phyloP scores from a whole-genome alignment of 2,113 vertebrate species.

The Donacobius atricapilla region DNA sequence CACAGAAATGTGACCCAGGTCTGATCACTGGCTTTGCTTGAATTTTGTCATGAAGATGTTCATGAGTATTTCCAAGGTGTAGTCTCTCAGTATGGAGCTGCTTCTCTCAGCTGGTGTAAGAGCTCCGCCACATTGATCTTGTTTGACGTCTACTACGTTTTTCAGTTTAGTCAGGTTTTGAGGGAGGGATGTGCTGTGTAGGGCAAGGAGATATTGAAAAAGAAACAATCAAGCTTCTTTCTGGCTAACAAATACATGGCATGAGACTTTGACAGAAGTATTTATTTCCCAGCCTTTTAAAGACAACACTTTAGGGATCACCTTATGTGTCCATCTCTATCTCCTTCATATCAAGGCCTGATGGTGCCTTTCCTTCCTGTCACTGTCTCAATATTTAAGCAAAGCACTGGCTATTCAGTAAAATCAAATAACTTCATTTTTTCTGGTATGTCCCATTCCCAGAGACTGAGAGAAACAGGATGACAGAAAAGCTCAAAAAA shows the following conservation, averaged over 20 bases:
- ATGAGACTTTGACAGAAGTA: not conserved
- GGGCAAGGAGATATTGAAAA: not conserved
- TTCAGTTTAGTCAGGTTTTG: not conserved
- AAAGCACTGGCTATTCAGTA: not conserved
- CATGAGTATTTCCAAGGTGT: not conserved
- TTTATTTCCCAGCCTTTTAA: not conserved
- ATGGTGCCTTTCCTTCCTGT: not conserved
- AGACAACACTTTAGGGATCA: not conserved
- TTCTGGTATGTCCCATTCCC: rapidly evolving
- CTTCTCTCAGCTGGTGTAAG: not conserved
- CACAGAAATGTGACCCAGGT: not conserved
- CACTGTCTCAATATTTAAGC: not conserved
- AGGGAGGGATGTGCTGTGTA: not conserved
- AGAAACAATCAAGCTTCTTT: not conserved
- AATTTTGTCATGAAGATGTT: not conserved
- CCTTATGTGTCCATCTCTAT: not conserved
- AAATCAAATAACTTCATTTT: not conserved
- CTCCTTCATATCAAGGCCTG: not conserved
- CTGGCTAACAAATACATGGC: not conserved
- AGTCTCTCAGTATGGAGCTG: rapidly evolving
- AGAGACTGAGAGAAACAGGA: not conserved
- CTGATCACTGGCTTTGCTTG: not conserved
- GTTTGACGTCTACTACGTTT: not conserved
- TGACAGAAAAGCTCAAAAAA: not conserved
- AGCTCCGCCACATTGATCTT: not conserved